Evolutionary conservation across 2,888 invertebrate genomes (phyloP), one percentile per base, ranked within the genome.

Genomic region (Coenonympha glycerion): DNA sequence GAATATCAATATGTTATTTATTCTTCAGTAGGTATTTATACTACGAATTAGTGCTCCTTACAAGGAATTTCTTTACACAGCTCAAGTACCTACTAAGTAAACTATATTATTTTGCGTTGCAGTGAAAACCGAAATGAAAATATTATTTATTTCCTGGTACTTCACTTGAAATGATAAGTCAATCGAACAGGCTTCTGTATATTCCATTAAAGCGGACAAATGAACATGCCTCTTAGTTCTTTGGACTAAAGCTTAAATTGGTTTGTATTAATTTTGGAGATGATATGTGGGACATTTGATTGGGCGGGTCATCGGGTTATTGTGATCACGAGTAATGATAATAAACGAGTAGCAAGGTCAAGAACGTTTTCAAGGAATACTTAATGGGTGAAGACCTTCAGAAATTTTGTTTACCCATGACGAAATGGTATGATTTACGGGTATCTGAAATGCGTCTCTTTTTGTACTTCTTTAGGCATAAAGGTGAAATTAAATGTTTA

Each of bases 331-430:
- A 49, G 31, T 8, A 9, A 36, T 26, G 33, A 15, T 15, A 31
- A 47, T 47, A 75, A 76, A 78, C 68, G 68, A 62, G 64, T 63
- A 62, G 52, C 72, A 76, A 79, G 79, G 78, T 73, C 77, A 77
- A 74, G 72, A 64, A 63, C 69, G 66, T 58, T 61, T 52, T 58
- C 54, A 56, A 54, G 54, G 47, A 61, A 24, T 36, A n/a, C n/a
- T n/a, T n/a, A n/a, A n/a, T n/a, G n/a, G n/a, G n/a, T n/a, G n/a
- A n/a, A n/a, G n/a, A n/a, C n/a, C n/a, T n/a, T n/a, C n/a, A n/a
- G n/a, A n/a, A n/a, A n/a, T n/a, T n/a, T n/a, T n/a, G n/a, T n/a
- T n/a, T n/a, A n/a, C n/a, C n/a, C n/a, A n/a, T n/a, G n/a, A n/a
- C n/a, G n/a, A n/a, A n/a, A n/a, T n/a, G n/a, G n/a, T n/a, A n/a